Base-by-base conservation (phyloP, 1,140 invertebrate species). In the Andrena cerasifolii region DNA sequence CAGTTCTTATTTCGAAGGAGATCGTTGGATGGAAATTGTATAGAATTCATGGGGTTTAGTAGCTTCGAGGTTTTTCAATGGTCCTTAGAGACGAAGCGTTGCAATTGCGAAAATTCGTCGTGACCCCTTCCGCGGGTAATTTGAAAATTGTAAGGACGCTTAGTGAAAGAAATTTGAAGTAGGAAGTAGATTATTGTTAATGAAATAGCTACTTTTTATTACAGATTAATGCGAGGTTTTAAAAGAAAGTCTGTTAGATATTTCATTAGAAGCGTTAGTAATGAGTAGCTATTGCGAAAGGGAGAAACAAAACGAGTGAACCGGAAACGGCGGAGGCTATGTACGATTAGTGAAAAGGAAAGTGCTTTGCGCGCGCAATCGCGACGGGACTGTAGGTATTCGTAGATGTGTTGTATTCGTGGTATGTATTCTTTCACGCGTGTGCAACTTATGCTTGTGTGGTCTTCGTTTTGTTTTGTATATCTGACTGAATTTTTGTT, bases 311-410 rank as follows among this genome's bases (percentile, higher is more conserved):
- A 65, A 33, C 26, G 18, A 28, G 47, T 65, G 43, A 68, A 58
- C 36, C 43, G 73, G 31, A 68, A 76, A 58, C 16, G 2, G 33
- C 16, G 14, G n/a, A 43, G 36, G 24, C 40, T 31, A 66, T 54
- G 56, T 82, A 63, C 26, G 36, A 51, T 21, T 14, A 82, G 61
- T 67, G 67, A 83, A 78, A 72, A 51, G 54, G 67, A 81, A 83
- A 83, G 66, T 28, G 21, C 6, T 21, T n/a, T 40, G 4, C 40
- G 12, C 28, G 18, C 21, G 45, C 28, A 45, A 40, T n/a, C 16
- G 45, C 28, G 3, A 40, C 36, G 10, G 3, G 36, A 40, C 36
- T 5, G 10, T 40, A 40, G 67, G 56, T 26, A 74, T 53, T 81
- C 5, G 33, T 28, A 49, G 45, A 65, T 70, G 14, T 5, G 43